Base-by-base conservation (phyloP, 2,888 invertebrate genomes). In the Endotricha flammealis region DNA sequence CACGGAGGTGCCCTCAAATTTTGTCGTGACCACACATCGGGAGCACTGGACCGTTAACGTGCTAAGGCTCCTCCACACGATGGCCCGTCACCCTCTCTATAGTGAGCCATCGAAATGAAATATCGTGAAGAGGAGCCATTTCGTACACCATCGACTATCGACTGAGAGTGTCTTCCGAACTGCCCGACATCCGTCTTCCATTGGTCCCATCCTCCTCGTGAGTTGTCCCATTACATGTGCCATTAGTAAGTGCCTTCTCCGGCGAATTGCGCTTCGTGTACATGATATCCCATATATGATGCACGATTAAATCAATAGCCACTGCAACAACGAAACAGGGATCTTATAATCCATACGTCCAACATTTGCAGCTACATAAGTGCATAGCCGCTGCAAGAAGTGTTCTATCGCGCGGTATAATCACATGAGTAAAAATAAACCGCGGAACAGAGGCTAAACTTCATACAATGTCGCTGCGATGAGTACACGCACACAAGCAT, bases 241-340 rank as follows among this genome's bases (percentile, higher is more conserved):
- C 86, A 52, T 80, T 78, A 30, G 69, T 57, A 36, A 69, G 50
- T 28, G 52, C 48, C 51, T 62, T 61, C 36, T 51, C 49, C 10
- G 57, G 60, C 35, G 63, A 53, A 8, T 69, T 46, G 25, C 76
- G 64, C 64, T 81, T 86, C 81, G 83, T 86, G 65, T 83, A 93
- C 88, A 98, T 92, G 69, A 97, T 93, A 88, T 98, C 98, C 91
- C 97, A 93, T 88, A 99, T 98, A 91, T 99, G 98, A 86, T 98
- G 97, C 65, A 98, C 98, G 88, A 99, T 98, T 85, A 99, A 91
- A 89, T 98, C 97, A 89, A 99, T 98, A 88, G 99, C 99, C 91
- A 99, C 99, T 98, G 95, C 89, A 95, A 94, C 90, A 91, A 86
- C 83, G 81, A 75, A 75, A 75, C 73, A 86, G 69, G 48, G 54